Percentiles rank a stretch among this genome's conserved stretches.
phyloP scores from a whole-genome alignment of 2,113 vertebrate genomes.

The Triplophysa siluroides region DNA sequence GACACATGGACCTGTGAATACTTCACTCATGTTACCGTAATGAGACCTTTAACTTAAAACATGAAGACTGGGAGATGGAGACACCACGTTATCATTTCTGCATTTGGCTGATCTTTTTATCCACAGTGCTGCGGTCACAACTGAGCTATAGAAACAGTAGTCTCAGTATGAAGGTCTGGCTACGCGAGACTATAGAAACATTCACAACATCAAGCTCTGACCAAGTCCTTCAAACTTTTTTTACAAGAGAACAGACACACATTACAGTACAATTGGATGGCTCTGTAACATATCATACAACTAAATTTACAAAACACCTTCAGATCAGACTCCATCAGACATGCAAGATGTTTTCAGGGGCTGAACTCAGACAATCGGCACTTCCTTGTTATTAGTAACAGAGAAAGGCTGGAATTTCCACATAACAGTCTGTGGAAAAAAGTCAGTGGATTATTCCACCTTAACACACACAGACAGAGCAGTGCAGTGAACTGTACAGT shows the following conservation, averaged over 20 bases:
- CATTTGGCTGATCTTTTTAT: background rate
- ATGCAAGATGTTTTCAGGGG: slow-evolving; percentile 48
- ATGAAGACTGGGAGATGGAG: background rate
- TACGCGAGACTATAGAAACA: too few relatives aligned
- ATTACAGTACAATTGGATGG: too few relatives aligned
- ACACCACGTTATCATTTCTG: background rate
- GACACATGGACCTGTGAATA: background rate
- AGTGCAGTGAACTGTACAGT: slow-evolving; percentile 49
- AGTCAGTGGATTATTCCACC: slow-evolving; percentile 69
- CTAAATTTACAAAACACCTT: too few relatives aligned
- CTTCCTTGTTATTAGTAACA: slow-evolving; percentile 73
- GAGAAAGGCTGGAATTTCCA: slow-evolving; percentile 69
- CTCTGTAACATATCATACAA: too few relatives aligned
- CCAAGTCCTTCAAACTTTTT: too few relatives aligned
- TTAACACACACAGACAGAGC: slow-evolving; percentile 67
- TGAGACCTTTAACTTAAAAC: background rate
- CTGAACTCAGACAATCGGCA: slow-evolving; percentile 64
- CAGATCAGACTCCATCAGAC: background rate
- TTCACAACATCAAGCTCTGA: too few relatives aligned
- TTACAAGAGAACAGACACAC: too few relatives aligned
- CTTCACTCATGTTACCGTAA: background rate
- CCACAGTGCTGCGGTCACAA: too few relatives aligned
- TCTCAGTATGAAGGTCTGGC: too few relatives aligned
- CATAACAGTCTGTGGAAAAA: slow-evolving; percentile 64
- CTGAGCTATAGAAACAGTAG: too few relatives aligned